These are phyloP conservation scores for Carettochelys insculpta DNA, from an alignment of 2,113 vertebrate genomes.

Conservation along the genomic window DNA sequence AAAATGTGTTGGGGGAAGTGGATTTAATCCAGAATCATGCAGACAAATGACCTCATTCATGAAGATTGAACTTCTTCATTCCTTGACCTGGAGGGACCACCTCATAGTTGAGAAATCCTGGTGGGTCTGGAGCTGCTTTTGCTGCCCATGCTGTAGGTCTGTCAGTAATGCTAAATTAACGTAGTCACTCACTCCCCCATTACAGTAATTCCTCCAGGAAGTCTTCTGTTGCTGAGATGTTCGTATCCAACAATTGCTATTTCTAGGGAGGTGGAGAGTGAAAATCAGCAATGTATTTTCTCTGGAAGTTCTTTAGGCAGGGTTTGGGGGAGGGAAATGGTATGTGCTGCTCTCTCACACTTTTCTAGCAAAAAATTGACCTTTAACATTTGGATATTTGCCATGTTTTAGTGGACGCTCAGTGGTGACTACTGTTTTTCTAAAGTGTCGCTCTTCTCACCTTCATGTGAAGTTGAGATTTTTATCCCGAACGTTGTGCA, in stretches of 20 bases:
- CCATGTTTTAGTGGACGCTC: not conserved
- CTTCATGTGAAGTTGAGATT: not conserved
- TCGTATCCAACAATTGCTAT: not conserved
- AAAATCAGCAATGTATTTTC: not conserved
- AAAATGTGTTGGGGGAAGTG: not conserved
- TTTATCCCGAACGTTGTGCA: not conserved
- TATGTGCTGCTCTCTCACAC: not conserved
- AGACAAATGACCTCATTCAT: not conserved
- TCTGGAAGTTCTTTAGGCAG: not conserved
- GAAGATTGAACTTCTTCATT: not conserved
- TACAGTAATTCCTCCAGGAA: not conserved
- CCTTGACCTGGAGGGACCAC: not conserved
- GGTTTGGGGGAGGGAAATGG: accelerated
- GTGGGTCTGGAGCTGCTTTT: not conserved
- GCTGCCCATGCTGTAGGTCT: not conserved
- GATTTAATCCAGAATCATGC: not conserved
- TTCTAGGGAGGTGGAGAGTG: not conserved
- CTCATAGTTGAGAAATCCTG: not conserved
- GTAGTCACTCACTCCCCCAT: not conserved
- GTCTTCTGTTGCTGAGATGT: not conserved
- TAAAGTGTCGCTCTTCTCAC: not conserved
- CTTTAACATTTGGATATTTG: not conserved
- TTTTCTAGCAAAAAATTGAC: not conserved
- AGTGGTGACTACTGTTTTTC: not conserved
- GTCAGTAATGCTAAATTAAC: not conserved